A percentile compares a stretch with the other conserved stretches of the same genome.
These are phyloP conservation scores for Laupala kohalensis DNA, from an alignment of 1,140 invertebrate species.

Conservation along the genomic window DNA sequence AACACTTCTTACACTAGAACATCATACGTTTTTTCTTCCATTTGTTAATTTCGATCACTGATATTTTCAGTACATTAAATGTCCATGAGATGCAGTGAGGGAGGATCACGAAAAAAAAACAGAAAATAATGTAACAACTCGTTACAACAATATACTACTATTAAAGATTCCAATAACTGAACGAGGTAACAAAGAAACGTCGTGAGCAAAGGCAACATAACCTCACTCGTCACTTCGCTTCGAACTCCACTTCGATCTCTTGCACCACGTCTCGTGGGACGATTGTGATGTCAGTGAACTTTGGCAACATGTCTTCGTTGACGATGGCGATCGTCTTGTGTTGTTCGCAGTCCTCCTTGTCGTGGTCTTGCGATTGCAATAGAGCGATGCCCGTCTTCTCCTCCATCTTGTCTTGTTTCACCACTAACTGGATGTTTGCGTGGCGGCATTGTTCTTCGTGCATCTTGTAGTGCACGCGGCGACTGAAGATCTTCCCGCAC, in stretches of 20 bases:
- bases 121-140: too few relatives aligned
- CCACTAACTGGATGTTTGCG: not conserved
- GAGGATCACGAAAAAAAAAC: too few relatives aligned
- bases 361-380: not conserved
- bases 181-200: too few relatives aligned
- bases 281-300: not conserved
- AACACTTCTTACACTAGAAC: too few relatives aligned
- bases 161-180: too few relatives aligned
- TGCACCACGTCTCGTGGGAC: not conserved
- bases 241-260: not conserved
- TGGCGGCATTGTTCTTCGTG: not conserved
- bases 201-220: too few relatives aligned
- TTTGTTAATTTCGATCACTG: too few relatives aligned
- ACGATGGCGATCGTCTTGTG: not conserved
- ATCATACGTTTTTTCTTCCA: too few relatives aligned
- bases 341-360: not conserved
- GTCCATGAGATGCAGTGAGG: too few relatives aligned
- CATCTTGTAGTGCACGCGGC: not conserved
- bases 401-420: too few relatives aligned
- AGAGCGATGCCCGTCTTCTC: not conserved
- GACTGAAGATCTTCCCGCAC: not conserved
- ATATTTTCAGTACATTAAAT: too few relatives aligned
- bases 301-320: not conserved
- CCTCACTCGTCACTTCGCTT: not conserved
- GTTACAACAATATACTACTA: too few relatives aligned